Base-by-base conservation (phyloP, 2,797 vertebrate species). In the Rhinella marina region DNA sequence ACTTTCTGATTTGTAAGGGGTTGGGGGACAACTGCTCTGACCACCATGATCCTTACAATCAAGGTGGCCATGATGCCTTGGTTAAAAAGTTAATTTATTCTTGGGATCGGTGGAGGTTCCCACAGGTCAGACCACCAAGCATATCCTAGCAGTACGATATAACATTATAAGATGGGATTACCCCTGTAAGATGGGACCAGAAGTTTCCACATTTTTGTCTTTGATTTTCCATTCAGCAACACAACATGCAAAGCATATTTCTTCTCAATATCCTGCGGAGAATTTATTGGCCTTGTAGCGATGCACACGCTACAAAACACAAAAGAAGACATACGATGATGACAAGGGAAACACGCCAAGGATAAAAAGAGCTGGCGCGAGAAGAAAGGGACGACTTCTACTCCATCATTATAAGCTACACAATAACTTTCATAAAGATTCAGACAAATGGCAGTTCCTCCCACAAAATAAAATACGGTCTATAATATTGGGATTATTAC, bases 281-380 rank as follows among this genome's bases (percentile, higher is more conserved):
- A 94, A 92, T 93, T 94, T 93, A 88, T 94, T 92, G 91, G 93
- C 93, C 94, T 94, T 94, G 93, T 92, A 95, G 91, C 92, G 92
- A 93, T 92, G 92, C 93, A 94, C 94, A 94, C 93, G 52, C n/a
- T 66, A 21, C 62, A 66, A n/a, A 66, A 59, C 62, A 66, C 95
- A 94, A 95, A 95, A 95, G 95, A 94, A 95, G 94, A 94, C 92
- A 94, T 94, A 93, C 94, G 92, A 95, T 93, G 94, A 94, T 95
- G 94, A 95, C 92, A 94, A 90, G 91, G 92, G 93, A 95, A 95
- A 94, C 88, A 94, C 93, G 95, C 95, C 94, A 95, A 94, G 91
- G 90, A 92, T 94, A 93, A 94, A 94, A 94, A 92, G 92, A 92
- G 88, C 94, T 96, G 95, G 95, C 93, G 94, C 89, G 90, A 92